Evolutionary conservation across 2,888 invertebrate genomes (phyloP), one percentile per base, ranked within the genome.

Genomic region (Dermolepida albohirtum): DNA sequence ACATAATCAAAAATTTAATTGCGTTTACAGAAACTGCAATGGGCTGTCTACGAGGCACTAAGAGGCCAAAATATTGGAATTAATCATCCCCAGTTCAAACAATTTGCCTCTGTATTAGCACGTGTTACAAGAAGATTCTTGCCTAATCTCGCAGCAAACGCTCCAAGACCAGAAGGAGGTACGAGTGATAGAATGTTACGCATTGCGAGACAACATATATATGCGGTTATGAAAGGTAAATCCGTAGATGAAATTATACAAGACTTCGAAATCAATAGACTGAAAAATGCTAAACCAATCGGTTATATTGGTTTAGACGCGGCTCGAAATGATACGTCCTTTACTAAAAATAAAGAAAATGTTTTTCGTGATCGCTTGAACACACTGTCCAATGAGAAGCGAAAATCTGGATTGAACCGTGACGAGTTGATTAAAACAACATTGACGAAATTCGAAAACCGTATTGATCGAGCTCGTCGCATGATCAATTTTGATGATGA

Each of bases 21-120:
- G 14, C 7, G 39, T 11, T 64, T 64, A 51, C 79, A 91, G 92
- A 94, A 94, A 86, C 84, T 94, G 27, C 83, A 93, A 14, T 93
- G 93, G 93, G 93, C 93, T 0, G 92, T 93, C 4, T 90, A 92
- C 1, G 90, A 92, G 77, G 91, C 93, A 0, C 83, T 94, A 14
- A 88, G 92, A 49, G 85, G 86, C 27, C 90, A 90, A 79, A 92
- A 92, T 44, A 89, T 93, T 77, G 87, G 87, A 0, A 87, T 89
- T 84, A 86, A 85, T 0, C 91, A 93, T 74, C 86, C 89, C 0
- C 87, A 89, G 47, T 94, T 93, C 83, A 89, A 91, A 66, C 86
- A 89, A 70, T 90, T 89, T 78, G 93, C 92, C 2, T 86, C 90
- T 0, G 84, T 86, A 1, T 82, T 94, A 65, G 91, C 91, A 1